phyloP scores from a whole-genome alignment of 2,797 vertebrate genomes.

The Oceanodroma leucorhoa region DNA sequence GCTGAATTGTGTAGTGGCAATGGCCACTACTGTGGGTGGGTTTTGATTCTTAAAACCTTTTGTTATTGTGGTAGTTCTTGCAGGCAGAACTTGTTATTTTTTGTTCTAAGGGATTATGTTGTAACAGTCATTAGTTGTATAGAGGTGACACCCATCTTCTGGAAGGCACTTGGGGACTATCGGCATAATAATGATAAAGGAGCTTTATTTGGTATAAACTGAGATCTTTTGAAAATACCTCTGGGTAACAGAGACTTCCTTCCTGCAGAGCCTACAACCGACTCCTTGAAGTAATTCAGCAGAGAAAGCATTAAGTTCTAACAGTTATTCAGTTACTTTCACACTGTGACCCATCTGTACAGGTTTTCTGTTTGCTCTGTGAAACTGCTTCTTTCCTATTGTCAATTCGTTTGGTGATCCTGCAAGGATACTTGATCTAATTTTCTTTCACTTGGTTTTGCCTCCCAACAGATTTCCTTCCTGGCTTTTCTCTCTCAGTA shows the following conservation, averaged over 20 bases:
- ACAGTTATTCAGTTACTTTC: not conserved
- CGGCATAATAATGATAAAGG: not conserved
- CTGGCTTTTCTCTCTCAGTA: not conserved
- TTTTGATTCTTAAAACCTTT: not conserved
- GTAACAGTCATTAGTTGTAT: not conserved
- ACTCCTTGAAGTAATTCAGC: not conserved
- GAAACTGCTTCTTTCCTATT: not conserved
- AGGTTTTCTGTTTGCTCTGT: not conserved
- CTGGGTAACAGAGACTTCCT: not conserved
- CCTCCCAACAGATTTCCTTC: not conserved
- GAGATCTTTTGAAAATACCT: not conserved
- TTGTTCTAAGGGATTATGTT: not conserved
- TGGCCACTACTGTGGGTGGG: not conserved
- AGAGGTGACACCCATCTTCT: not conserved
- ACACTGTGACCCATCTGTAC: not conserved
- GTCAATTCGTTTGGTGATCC: not conserved
- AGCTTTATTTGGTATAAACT: not conserved
- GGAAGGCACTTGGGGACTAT: not conserved
- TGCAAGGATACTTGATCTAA: not conserved
- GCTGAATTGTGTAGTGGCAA: not conserved
- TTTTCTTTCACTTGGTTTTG: not conserved
- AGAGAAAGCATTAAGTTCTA: not conserved
- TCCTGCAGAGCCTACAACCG: not conserved
- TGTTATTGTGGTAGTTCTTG: not conserved
- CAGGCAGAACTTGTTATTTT: not conserved